These are phyloP conservation scores for Ochropacha duplaris DNA, from an alignment of 2,888 invertebrate genomes.

Conservation along the genomic window DNA sequence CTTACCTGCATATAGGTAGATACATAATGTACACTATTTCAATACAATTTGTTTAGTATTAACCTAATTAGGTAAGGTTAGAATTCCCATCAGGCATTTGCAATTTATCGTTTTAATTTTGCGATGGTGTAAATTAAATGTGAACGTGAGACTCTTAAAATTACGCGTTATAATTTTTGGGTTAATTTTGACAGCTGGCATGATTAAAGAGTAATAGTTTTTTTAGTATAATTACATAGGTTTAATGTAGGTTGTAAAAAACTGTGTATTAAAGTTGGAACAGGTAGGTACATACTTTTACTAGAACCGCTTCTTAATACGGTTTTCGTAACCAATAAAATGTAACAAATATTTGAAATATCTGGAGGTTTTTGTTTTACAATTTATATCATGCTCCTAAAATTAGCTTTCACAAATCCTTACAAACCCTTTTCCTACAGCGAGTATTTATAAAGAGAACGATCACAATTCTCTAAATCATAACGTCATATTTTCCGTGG, in stretches of 20 bases:
- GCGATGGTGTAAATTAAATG: conserved; percentile 16
- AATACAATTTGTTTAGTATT: conserved; percentile 37
- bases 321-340: too few species aligned
- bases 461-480: conserved; percentile 15
- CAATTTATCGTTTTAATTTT: conserved; percentile 29
- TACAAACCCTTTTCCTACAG: neutral
- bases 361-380: neutral
- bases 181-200: neutral
- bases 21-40: conserved; percentile 12
- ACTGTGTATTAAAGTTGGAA: too few species aligned
- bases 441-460: neutral
- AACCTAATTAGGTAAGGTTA: conserved; percentile 48
- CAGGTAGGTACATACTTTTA: too few species aligned
- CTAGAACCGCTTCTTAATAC: too few species aligned
- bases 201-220: neutral
- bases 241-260: too few species aligned
- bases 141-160: neutral
- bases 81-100: conserved; percentile 16
- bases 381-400: too few species aligned
- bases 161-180: neutral
- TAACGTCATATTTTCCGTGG: conserved; percentile 12
- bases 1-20: conserved; percentile 15
- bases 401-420: too few species aligned
- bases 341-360: too few species aligned
- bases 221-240: too few species aligned